Base-by-base conservation (phyloP, 2,797 vertebrate genomes). In the Rallus crepitans region DNA sequence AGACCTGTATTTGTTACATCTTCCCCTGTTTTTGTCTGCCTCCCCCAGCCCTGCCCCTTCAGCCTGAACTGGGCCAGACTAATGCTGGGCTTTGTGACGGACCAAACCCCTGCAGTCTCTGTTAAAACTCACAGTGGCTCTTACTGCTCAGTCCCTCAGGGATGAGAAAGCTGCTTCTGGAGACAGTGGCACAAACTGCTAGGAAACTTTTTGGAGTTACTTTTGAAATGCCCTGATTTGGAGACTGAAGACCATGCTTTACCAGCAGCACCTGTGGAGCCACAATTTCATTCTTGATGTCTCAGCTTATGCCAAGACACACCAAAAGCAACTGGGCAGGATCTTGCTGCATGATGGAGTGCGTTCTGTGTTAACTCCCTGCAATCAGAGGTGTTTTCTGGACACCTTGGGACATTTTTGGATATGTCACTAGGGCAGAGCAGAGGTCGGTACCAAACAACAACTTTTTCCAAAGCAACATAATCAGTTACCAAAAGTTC, bases 401-500 rank as follows among this genome's bases (percentile, higher is more conserved):
- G 87, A 91, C 2, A 40, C 24, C 8, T 72, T 7, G 66, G n/a
- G 25, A 83, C 42, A 63, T 55, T 59, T 70, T 45, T 75, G 3
- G 66, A 31, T n/a, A 11, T 27, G 61, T 52, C 56, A 39, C 47
- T 25, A 47, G 40, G 73, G 37, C 40, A 94, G 9, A 45, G 24
- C 3, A 86, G 27, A 64, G n/a, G 13, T 25, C 60, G 40, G 33
- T 3, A 70, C 35, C 12, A 85, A 81, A 86, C 31, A 92, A 11
- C n/a, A 90, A 55, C 4, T 8, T 17, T 92, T 94, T 87, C 64
- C 79, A 95, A 63, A 91, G 59, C 56, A 91, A 86, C 35, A 82
- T 8, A 39, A 64, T 83, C 87, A 91, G 33, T 87, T 25, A 78
- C 21, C 71, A 64, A 55, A 57, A 77, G 50, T 59, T 94, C 35